These are phyloP conservation scores for Phasia obesa DNA, from an alignment of 2,888 invertebrate species.

Conservation along the genomic window DNA sequence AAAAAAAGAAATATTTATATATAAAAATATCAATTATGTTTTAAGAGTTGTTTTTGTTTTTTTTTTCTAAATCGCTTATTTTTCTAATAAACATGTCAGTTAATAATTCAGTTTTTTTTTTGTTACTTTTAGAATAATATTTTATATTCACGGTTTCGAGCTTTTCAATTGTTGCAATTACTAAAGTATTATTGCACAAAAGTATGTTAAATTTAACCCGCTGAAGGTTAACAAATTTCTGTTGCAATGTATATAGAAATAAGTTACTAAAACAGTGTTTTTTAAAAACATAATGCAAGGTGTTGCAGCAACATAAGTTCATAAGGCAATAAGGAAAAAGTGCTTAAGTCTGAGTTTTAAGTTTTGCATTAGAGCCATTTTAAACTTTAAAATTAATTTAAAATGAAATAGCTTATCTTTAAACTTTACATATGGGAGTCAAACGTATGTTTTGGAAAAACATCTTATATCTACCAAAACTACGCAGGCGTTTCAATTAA, in stretches of 20 bases:
- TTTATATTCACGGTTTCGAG: slow-evolving; percentile 69
- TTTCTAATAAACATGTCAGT: slow-evolving; percentile 71
- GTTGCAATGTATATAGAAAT: neutral
- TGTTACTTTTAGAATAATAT: slow-evolving; percentile 61
- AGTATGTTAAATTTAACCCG: slow-evolving; percentile 25
- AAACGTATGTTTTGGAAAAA: too few species aligned
- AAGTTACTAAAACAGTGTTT: too few species aligned
- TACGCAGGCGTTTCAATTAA: too few species aligned
- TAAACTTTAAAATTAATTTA: too few species aligned
- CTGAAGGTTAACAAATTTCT: neutral
- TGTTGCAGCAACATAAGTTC: neutral
- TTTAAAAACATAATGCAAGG: too few species aligned
- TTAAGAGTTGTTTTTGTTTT: slow-evolving; percentile 13
- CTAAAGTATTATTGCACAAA: slow-evolving; percentile 61
- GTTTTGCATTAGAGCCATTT: too few species aligned
- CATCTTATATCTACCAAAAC: too few species aligned
- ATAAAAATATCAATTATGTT: slow-evolving; percentile 45
- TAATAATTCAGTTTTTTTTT: slow-evolving; percentile 60
- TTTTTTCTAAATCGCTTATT: slow-evolving; percentile 53
- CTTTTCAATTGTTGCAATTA: slow-evolving; percentile 69
- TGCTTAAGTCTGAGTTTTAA: too few species aligned
- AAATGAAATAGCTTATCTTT: too few species aligned
- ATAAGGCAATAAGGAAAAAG: neutral
- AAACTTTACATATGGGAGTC: too few species aligned
- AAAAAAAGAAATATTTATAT: slow-evolving; percentile 21